phyloP scores from a whole-genome alignment of 2,888 invertebrate species.

The Andrena chrysosceles region DNA sequence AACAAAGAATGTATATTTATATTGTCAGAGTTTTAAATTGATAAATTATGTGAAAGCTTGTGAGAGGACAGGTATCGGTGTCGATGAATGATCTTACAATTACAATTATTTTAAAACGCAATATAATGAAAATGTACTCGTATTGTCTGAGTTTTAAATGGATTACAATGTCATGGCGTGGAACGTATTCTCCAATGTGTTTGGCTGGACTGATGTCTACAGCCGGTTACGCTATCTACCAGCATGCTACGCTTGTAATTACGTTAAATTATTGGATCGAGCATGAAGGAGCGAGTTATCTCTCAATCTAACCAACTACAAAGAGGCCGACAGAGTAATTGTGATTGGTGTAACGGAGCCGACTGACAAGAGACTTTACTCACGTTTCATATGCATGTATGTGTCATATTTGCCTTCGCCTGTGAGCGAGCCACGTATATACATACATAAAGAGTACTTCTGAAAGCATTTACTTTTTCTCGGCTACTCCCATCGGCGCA shows the following conservation, averaged over 20 bases:
- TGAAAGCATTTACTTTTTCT: conserved; percentile 42
- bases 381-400: conserved; percentile 28
- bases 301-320: conserved; percentile 78
- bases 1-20: too few species aligned
- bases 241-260: conserved; percentile 74
- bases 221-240: conserved; percentile 41
- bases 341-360: conserved; percentile 78
- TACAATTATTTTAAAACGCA: too few species aligned
- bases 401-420: conserved; percentile 27
- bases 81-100: too few species aligned
- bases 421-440: not conserved
- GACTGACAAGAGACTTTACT: conserved; percentile 60
- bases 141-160: too few species aligned
- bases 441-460: conserved; percentile 4
- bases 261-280: conserved; percentile 80
- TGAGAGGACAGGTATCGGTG: too few species aligned
- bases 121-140: too few species aligned
- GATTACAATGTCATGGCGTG: too few species aligned
- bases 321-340: conserved; percentile 76
- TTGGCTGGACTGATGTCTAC: conserved; percentile 39
- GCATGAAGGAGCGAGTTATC: conserved; percentile 78
- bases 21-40: too few species aligned
- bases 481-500: conserved; percentile 25
- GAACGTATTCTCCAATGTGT: conserved; percentile 43
- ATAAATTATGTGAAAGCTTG: too few species aligned